These are phyloP conservation scores for Cerastoderma edule DNA, from an alignment of 2,888 invertebrate species.

Conservation along the genomic window DNA sequence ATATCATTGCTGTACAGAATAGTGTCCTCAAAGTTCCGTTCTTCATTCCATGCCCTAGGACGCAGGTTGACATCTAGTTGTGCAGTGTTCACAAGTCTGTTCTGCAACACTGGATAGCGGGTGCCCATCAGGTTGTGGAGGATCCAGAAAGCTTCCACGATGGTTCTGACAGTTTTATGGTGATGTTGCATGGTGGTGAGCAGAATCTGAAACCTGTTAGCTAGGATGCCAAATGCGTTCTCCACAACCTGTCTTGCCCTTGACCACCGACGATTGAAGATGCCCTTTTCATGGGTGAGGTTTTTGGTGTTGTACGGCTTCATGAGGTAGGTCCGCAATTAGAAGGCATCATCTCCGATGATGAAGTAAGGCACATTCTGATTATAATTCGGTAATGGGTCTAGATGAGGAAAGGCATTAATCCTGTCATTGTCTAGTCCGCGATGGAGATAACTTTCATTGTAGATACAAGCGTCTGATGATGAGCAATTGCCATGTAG, in stretches of 20 bases:
- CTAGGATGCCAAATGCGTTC: constrained; percentile 59
- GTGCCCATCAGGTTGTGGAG: constrained; percentile 62
- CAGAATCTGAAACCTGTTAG: constrained; percentile 53
- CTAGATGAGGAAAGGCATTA: constrained; percentile 32
- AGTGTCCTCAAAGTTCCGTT: constrained; percentile 54
- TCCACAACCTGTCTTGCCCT: constrained; percentile 60
- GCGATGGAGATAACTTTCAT: constrained; percentile 28
- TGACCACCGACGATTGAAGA: constrained; percentile 37
- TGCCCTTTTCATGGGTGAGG: constrained; percentile 32
- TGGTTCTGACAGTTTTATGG: constrained; percentile 34
- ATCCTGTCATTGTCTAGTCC: constrained; percentile 37
- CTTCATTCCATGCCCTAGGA: constrained; percentile 58
- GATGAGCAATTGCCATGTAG: constrained; percentile 32
- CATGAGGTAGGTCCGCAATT: no score
- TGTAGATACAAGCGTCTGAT: constrained; percentile 35
- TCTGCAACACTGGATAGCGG: constrained; percentile 49
- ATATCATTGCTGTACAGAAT: not conserved
- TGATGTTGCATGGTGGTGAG: constrained; percentile 54
- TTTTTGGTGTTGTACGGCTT: no score
- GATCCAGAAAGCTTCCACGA: constrained; percentile 35
- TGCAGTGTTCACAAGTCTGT: constrained; percentile 32
- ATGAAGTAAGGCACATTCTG: no score
- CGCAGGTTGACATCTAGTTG: constrained; percentile 34
- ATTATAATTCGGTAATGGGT: constrained; percentile 24
- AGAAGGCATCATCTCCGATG: no score